A percentile compares a stretch with the other conserved stretches of the same genome.
phyloP scores from a whole-genome alignment of 64 coral and sea anemone genomes.

The Stichodactyla helianthus region DNA sequence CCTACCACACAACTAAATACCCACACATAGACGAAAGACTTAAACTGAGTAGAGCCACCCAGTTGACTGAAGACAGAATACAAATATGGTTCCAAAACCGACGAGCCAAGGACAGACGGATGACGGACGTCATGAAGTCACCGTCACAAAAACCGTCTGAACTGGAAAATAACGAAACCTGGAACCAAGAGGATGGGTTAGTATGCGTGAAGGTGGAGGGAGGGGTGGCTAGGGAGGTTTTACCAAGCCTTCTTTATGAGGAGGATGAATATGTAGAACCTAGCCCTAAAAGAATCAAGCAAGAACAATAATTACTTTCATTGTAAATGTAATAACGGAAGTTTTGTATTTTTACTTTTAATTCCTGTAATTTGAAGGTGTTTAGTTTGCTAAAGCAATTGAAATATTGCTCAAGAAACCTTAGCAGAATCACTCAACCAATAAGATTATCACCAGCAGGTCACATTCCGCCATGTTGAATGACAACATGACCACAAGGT shows the following conservation, averaged over 20 bases:
- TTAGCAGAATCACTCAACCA: neutral
- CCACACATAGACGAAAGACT: slow-evolving; percentile 45
- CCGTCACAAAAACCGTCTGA: neutral
- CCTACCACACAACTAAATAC: slow-evolving; percentile 41
- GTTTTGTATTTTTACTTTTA: no score
- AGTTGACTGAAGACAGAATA: slow-evolving; percentile 40
- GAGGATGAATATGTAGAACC: neutral
- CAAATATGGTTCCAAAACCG: slow-evolving; percentile 71
- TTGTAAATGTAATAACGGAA: neutral
- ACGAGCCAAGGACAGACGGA: slow-evolving; percentile 50
- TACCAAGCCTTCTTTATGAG: neutral
- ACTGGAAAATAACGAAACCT: neutral
- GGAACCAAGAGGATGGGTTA: neutral
- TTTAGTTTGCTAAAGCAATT: no score
- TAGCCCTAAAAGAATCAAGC: neutral
- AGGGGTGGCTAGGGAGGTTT: neutral
- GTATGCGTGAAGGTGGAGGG: neutral
- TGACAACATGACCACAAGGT: neutral
- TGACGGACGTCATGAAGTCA: slow-evolving; percentile 14
- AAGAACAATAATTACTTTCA: neutral
- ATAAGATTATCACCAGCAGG: neutral
- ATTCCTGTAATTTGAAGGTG: no score
- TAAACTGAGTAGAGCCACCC: slow-evolving; percentile 28
- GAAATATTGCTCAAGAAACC: no score
- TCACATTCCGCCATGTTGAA: neutral